Conservation (phyloP, 2,113 vertebrate genomes). For the Lanius ludovicianus region DNA sequence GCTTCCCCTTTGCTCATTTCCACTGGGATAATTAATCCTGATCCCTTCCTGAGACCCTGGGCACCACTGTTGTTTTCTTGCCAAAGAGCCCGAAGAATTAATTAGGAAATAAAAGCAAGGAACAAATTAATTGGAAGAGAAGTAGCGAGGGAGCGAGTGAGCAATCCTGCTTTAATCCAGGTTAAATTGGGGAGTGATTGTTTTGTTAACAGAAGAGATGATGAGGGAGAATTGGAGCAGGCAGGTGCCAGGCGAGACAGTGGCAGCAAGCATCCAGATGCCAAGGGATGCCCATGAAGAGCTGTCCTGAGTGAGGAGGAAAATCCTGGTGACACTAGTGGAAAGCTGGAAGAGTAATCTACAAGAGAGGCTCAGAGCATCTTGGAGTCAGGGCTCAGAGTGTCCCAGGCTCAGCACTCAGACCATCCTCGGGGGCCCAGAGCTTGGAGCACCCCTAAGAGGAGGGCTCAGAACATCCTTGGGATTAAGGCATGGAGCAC, state of each 20-base stretch:
- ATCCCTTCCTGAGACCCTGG: not conserved
- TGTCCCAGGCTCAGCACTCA: not conserved
- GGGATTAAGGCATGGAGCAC: not conserved
- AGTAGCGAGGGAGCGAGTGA: not conserved
- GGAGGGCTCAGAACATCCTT: not conserved
- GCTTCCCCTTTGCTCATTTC: not conserved
- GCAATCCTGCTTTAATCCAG: not conserved
- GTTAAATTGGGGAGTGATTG: not conserved
- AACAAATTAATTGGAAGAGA: slow-evolving; percentile 22
- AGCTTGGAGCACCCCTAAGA: not conserved
- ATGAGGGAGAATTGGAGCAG: not conserved
- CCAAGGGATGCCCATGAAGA: not conserved
- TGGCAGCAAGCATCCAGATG: not conserved
- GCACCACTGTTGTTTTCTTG: not conserved
- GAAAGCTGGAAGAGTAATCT: not conserved
- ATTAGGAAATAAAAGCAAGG: slow-evolving; percentile 5
- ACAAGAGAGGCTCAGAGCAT: not conserved
- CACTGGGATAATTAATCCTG: not conserved
- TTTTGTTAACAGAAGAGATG: not conserved
- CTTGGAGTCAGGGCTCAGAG: not conserved
- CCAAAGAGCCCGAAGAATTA: slow-evolving; percentile 24
- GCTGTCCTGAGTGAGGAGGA: not conserved
- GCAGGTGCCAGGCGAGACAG: not conserved
- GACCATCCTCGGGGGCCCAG: not conserved
- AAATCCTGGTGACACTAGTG: not conserved